Base-by-base conservation (phyloP, 2,888 invertebrate species). In the Eledona agricola region DNA sequence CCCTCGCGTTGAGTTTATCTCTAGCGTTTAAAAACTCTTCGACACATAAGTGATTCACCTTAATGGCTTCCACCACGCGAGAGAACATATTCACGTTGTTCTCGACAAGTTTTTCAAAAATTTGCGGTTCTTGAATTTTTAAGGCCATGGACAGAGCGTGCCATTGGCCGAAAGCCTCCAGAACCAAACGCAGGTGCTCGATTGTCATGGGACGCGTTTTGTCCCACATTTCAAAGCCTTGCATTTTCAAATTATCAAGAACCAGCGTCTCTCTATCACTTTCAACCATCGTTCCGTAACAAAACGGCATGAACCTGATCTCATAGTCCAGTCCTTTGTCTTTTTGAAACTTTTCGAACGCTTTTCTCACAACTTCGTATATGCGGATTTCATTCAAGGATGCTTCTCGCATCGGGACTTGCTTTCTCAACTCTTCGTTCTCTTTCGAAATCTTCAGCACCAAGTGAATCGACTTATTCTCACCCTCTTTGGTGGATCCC, bases 171-270 rank as follows among this genome's bases (percentile, higher is more conserved):
- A 16, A 11, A 40, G 43, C 22, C 53, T 11, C 4, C 6, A 71
- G 32, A 17, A 66, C 63, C n/a, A 67, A 13, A n/a, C 45, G 49
- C 1, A 67, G 38, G 35, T 69, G 69, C 9, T 62, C 49, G 5
- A 61, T 60, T 42, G 66, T 59, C 51, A 70, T 59, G 10, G 59
- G 57, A 13, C 32, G 31, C 11, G 56, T 63, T 7, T 61, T 38
- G 55, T 65, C 51, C 46, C 56, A 58, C 28, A 65, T 4, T 2
- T 32, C 25, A 40, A 59, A 70, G 2, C 64, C 65, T 1, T 38
- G 4, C 4, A 25, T 26, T 17, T 58, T 66, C 23, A 67, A 32
- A 37, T 70, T 62, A 32, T 64, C 63, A 37, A 67, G 43, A 15
- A 43, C 28, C 17, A 43, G 10, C 2, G 55, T 10, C 7, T 51